Conservation (phyloP, 2,888 invertebrate species). For the Teleiodes luculella region DNA sequence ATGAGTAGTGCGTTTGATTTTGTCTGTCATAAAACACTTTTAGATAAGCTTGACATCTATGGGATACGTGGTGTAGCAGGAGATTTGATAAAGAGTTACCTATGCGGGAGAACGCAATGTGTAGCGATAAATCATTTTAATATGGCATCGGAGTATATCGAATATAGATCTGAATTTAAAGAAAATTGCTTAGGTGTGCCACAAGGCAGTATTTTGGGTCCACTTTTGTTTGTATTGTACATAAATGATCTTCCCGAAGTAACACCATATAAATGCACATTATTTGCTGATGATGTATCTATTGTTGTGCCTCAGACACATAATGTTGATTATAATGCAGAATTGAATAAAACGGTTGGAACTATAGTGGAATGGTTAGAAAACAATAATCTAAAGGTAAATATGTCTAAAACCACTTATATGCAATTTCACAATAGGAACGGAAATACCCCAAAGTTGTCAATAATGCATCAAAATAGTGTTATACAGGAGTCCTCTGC, state of each 20-base stretch:
- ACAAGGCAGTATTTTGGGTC: not conserved
- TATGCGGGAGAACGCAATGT: not conserved
- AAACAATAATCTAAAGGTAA: no score
- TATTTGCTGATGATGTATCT: conserved; percentile 2
- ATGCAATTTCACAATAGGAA: no score
- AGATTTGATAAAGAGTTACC: not conserved
- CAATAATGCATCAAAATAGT: no score
- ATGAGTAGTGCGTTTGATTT: conserved; percentile 19
- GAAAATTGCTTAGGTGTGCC: not conserved
- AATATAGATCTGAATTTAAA: not conserved
- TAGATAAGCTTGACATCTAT: conserved; percentile 9
- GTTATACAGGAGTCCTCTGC: no score
- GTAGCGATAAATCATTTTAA: not conserved
- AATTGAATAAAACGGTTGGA: no score
- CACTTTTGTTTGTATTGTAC: not conserved
- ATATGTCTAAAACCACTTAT: no score
- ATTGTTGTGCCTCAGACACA: not conserved
- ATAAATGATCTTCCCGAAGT: not conserved
- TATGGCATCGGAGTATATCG: not conserved
- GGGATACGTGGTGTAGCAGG: conserved; percentile 11
- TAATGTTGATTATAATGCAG: not conserved
- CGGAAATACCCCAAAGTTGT: no score
- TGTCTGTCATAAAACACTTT: conserved; percentile 11
- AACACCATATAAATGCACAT: not conserved
- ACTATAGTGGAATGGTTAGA: not conserved